These are phyloP conservation scores for Acrossocheilus fasciatus DNA, from an alignment of 2,797 vertebrate species.

Conservation along the genomic window DNA sequence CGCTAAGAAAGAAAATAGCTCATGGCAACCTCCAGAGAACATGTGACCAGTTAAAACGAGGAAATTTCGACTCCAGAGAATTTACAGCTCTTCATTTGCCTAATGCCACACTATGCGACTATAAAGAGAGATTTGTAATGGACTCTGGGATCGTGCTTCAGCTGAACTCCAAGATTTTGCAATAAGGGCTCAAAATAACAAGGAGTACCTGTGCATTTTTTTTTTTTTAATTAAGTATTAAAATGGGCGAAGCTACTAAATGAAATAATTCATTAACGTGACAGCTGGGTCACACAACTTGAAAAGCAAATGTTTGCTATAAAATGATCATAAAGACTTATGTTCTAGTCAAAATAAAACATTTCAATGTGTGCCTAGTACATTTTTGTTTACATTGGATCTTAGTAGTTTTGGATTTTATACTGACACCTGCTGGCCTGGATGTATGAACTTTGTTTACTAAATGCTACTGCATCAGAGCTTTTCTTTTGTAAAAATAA, in stretches of 20 bases:
- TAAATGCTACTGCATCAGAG: too few relatives aligned
- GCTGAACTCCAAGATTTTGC: neutral
- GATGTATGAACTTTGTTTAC: neutral
- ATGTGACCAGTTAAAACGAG: slow-evolving; percentile 1
- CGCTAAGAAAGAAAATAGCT: slow-evolving; percentile 18
- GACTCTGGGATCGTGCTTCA: neutral
- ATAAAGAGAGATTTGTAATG: slow-evolving; percentile 12
- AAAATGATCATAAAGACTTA: neutral
- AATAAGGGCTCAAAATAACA: neutral
- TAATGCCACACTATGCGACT: neutral
- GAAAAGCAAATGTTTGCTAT: neutral
- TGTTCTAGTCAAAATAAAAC: neutral
- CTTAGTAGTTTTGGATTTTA: neutral
- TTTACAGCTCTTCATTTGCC: neutral
- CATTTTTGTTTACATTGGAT: neutral
- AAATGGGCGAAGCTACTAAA: neutral
- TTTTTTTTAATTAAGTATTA: neutral
- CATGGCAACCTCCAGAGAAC: slow-evolving; percentile 34
- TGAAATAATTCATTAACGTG: neutral
- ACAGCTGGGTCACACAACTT: neutral
- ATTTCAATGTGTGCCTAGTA: neutral
- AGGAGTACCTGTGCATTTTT: neutral
- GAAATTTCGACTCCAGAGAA: slow-evolving; percentile 7
- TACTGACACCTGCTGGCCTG: neutral
- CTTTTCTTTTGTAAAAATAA: too few relatives aligned